Base-by-base conservation (phyloP, 1,140 invertebrate genomes). In the Manduca sexta region DNA sequence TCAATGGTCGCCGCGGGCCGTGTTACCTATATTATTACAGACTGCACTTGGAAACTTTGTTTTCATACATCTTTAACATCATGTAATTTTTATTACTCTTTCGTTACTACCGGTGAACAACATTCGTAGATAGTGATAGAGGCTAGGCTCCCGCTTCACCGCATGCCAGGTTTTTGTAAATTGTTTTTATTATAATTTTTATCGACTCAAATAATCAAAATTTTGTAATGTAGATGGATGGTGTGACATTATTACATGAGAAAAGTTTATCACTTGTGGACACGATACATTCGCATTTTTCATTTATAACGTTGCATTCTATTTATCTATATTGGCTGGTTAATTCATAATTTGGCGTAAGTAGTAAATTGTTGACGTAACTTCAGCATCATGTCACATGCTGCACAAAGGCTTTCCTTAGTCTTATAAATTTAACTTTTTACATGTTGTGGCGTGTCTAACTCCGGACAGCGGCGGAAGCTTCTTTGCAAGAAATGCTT, bases 401-500 rank as follows among this genome's bases (percentile, higher is more conserved):
- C 38, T 16, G 38, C 18, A 11, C 14, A 16, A 40, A 40, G 14
- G 16, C 18, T 40, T n/a, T 40, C 17, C 38, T 11, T 16, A 40
- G 41, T 30, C 17, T 31, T 43, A 43, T 43, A 12, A 35, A 49
- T 70, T 77, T 79, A 67, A 47, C 73, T 60, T 66, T 66, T 71
- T 60, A 50, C 65, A 66, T 67, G 53, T 55, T 53, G 52, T 49
- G 40, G 33, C 40, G 49, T 52, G 60, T 60, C 60, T 60, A 60
- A 54, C 60, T 69, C 61, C 50, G 45, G 49, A 45, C 55, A 51
- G 65, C 64, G 70, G 72, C 61, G 67, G 65, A 70, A 74, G 66
- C 64, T 49, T 42, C 48, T 74, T 70, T 58, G 39, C 68, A 72
- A 68, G 64, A 69, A 73, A 73, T 63, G 60, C 60, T 79, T 75